A percentile compares a stretch with the other conserved stretches of the same genome.
phyloP scores from a whole-genome alignment of 2,888 invertebrate species.

The Saturnia pavonia region DNA sequence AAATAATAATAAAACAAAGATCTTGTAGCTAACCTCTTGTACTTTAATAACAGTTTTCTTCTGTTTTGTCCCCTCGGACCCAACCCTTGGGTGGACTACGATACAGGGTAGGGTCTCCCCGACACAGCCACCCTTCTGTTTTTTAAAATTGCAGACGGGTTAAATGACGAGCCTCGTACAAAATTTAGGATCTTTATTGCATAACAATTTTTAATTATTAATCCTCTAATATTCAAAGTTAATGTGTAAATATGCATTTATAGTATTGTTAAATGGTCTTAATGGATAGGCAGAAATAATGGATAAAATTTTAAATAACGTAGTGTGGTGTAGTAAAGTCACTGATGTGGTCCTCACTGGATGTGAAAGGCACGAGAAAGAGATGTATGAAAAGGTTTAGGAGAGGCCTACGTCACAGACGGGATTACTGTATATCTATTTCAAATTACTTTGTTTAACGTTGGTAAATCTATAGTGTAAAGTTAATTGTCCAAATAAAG shows the following conservation, averaged over 20 bases:
- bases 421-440: no score
- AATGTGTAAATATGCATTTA: no score
- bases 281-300: no score
- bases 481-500: not conserved
- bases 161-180: slow-evolving; percentile 53
- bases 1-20: slow-evolving; percentile 53
- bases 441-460: no score
- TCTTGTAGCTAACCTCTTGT: slow-evolving; percentile 65
- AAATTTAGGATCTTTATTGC: slow-evolving; percentile 13
- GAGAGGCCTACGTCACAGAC: no score
- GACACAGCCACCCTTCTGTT: slow-evolving; percentile 55
- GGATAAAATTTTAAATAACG: no score
- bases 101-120: slow-evolving; percentile 32
- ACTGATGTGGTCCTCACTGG: no score
- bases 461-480: not conserved
- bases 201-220: slow-evolving; percentile 4
- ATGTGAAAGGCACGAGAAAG: no score
- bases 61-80: slow-evolving; percentile 55
- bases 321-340: no score
- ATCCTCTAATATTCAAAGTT: not conserved
- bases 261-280: no score
- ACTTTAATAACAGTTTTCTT: slow-evolving; percentile 77
- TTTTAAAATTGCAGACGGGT: slow-evolving; percentile 76
- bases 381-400: no score
- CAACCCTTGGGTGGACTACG: slow-evolving; percentile 47